Conservation (phyloP, 1,140 invertebrate species). For the Batillaria attramentaria region DNA sequence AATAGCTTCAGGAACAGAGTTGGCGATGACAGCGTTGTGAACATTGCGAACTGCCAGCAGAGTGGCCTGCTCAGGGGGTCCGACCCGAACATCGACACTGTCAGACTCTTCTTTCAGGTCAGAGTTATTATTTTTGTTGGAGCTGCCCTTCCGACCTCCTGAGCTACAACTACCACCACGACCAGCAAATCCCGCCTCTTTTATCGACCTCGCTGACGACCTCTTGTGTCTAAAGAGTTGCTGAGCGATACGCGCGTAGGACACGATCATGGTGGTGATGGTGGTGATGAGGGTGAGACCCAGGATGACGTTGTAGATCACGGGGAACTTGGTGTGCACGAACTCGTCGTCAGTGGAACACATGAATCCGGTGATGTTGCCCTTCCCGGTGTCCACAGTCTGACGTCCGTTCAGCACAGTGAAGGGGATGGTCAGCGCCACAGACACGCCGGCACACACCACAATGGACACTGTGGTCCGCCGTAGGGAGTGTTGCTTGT, state of each 20-base stretch:
- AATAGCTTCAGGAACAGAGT: no score
- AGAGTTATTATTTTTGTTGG: no score
- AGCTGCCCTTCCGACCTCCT: no score
- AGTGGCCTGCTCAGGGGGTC: no score
- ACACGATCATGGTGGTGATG: conserved; percentile 3
- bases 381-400: conserved; percentile 18
- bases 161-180: no score
- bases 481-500: not conserved
- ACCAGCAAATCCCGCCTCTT: no score
- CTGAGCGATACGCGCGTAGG: conserved; percentile 4
- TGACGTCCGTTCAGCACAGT: conserved; percentile 30
- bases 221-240: conserved; percentile 20
- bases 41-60: no score
- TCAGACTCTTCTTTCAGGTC: no score
- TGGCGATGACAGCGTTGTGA: no score
- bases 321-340: conserved; percentile 29
- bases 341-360: conserved; percentile 36
- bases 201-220: no score
- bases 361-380: conserved; percentile 27
- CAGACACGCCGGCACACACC: not conserved
- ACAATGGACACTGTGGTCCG: not conserved
- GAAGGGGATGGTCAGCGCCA: conserved; percentile 29
- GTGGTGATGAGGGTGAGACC: conserved; percentile 31
- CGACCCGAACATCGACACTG: no score
- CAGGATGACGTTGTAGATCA: conserved; percentile 28